Base-by-base conservation (phyloP, 2,888 invertebrate species). In the Drosophila lutescens region DNA sequence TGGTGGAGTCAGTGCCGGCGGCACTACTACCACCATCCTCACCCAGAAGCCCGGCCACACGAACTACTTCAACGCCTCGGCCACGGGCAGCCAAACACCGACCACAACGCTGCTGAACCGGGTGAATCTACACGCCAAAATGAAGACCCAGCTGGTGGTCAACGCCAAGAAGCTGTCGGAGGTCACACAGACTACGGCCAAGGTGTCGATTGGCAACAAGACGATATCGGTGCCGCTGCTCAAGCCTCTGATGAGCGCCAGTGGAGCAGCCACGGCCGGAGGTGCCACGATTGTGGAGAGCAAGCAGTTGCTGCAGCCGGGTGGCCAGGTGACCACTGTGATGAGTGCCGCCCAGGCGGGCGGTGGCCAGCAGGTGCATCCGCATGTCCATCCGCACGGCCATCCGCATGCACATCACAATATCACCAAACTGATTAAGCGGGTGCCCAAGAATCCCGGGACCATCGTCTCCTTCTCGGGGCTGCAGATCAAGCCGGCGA, bases 171-270 rank as follows among this genome's bases (percentile, higher is more conserved):
- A 89, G 63, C 53, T 87, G 43, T 70, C 93, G 58, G 94, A 94
- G 79, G 93, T 94, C 1, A 93, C 94, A 2, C 94, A 94, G 89
- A 93, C 94, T 6, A 94, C 94, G 12, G 94, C 92, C 47, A 92
- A 92, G 78, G 92, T 92, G 4, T 91, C 92, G 1, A 91, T 92
- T 56, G 92, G 92, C 34, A 92, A 92, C 70, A 91, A 91, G 56
- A 92, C 91, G n/a, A 92, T 92, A 62, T 92, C 92, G 26, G 92
- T 92, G 66, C 92, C 92, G 13, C 72, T 92, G 53, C 60, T 92
- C 3, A 92, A 92, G 65, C 91, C 91, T 4, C 59, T 90, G n/a
- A 87, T 88, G 38, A 83, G 72, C n/a, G 77, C 80, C 12, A 78
- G 86, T 32, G 85, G 79, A 0, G 76, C 56, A 60, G 36, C 56